phyloP scores from a whole-genome alignment of 2,113 vertebrate species.

The Syngnathus typhle region DNA sequence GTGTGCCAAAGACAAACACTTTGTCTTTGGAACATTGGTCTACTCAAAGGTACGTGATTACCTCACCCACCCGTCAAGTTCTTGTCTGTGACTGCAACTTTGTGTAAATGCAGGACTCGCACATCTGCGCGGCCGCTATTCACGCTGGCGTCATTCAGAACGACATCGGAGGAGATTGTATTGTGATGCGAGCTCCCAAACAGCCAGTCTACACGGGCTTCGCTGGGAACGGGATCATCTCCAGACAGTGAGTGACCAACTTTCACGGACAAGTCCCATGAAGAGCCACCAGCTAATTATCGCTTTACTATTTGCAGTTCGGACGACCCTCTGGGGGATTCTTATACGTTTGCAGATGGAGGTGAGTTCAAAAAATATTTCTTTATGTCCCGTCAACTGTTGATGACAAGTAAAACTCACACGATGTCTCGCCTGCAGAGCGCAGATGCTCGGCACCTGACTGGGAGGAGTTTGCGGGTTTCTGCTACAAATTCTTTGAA shows the following conservation, averaged over 20 bases:
- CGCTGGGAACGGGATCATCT: too few relatives aligned
- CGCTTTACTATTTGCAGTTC: neutral
- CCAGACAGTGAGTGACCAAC: too few relatives aligned
- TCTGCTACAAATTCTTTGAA: too few relatives aligned
- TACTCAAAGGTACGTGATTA: slow-evolving; percentile 65
- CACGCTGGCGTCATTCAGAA: slow-evolving; percentile 62
- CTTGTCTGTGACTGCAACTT: too few relatives aligned
- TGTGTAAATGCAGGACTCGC: slow-evolving; percentile 62
- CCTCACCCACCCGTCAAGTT: neutral
- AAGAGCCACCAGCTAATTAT: neutral
- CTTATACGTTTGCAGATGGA: slow-evolving; percentile 61
- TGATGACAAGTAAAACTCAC: neutral
- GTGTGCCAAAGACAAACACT: slow-evolving; percentile 39
- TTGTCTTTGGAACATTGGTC: slow-evolving; percentile 54
- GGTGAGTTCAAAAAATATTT: slow-evolving; percentile 53
- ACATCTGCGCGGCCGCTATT: slow-evolving; percentile 46
- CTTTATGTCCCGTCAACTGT: too few relatives aligned
- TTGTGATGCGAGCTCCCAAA: slow-evolving; percentile 56
- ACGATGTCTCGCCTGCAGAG: too few relatives aligned
- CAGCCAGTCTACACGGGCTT: too few relatives aligned
- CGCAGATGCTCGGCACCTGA: too few relatives aligned
- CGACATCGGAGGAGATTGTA: slow-evolving; percentile 69
- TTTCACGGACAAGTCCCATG: too few relatives aligned
- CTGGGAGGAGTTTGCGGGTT: too few relatives aligned
- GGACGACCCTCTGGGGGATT: slow-evolving; percentile 44